These are phyloP conservation scores for Sparus aurata DNA, from an alignment of 2,797 vertebrate species.

Conservation along the genomic window DNA sequence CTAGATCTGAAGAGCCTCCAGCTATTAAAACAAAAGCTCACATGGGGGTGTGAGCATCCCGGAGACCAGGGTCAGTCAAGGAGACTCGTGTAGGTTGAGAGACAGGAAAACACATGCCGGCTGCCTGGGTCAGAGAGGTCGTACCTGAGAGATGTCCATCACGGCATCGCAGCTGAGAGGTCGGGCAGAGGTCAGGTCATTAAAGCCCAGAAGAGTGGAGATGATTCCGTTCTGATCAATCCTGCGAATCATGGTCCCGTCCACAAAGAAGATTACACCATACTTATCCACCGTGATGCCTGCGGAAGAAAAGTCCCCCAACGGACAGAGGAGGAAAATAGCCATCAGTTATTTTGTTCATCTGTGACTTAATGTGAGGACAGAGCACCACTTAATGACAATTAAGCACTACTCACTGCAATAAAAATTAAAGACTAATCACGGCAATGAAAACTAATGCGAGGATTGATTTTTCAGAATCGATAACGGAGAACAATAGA, in stretches of 20 bases:
- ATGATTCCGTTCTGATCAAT: slow-evolving; percentile 98
- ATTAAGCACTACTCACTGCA: slow-evolving; percentile 45
- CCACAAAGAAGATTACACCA: slow-evolving; percentile 97
- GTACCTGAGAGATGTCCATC: slow-evolving; percentile 99
- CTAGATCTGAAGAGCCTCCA: slow-evolving; percentile 17
- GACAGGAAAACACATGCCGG: slow-evolving; percentile 31
- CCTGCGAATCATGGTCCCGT: slow-evolving; percentile 97
- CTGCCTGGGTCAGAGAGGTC: slow-evolving; percentile 36
- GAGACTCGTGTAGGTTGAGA: slow-evolving; percentile 30
- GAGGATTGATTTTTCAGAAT: slow-evolving; percentile 57
- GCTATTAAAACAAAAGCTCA: slow-evolving; percentile 26
- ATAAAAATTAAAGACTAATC: slow-evolving; percentile 65
- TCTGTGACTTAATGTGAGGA: slow-evolving; percentile 58
- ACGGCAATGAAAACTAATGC: slow-evolving; percentile 59
- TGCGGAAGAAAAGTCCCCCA: slow-evolving; percentile 70
- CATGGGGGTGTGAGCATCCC: slow-evolving; percentile 12
- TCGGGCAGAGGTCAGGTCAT: slow-evolving; percentile 96
- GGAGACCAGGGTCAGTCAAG: slow-evolving; percentile 45
- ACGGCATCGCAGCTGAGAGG: slow-evolving; percentile 98
- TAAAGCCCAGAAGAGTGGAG: slow-evolving; percentile 96
- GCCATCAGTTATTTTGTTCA: slow-evolving; percentile 56
- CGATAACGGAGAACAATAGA: slow-evolving; percentile 69
- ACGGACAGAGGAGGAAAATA: slow-evolving; percentile 45
- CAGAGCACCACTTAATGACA: slow-evolving; percentile 46
- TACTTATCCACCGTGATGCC: slow-evolving; percentile 98